Evolutionary conservation across 1,140 invertebrate species (phyloP).

Genomic region (Heterodera schachtii): DNA sequence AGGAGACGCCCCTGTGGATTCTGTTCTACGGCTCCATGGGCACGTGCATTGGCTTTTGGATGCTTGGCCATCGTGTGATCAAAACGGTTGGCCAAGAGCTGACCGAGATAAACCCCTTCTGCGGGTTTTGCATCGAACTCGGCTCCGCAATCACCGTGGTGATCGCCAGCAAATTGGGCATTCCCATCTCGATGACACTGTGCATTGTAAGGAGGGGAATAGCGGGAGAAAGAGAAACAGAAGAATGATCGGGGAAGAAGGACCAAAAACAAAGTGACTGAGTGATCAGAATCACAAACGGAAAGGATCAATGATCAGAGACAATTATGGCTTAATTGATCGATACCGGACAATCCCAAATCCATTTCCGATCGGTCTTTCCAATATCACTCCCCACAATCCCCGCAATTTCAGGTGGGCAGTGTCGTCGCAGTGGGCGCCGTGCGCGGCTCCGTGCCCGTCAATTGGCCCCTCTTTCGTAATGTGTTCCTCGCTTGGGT

Average conservation of each 20-base stretch:
- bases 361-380: too few species aligned
- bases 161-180: slow-evolving; percentile 87
- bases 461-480: slow-evolving; percentile 72
- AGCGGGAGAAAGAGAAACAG: background rate
- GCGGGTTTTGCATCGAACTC: slow-evolving; percentile 88
- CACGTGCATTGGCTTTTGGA: slow-evolving; percentile 57
- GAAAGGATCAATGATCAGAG: too few species aligned
- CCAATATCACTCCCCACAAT: too few species aligned
- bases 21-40: slow-evolving; percentile 47
- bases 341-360: too few species aligned
- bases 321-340: too few species aligned
- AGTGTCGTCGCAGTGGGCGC: slow-evolving; percentile 54
- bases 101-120: slow-evolving; percentile 55
- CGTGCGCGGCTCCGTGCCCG: slow-evolving; percentile 34
- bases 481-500: slow-evolving; percentile 96
- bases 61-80: slow-evolving; percentile 59
- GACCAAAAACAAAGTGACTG: too few species aligned
- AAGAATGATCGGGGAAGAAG: background rate
- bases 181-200: slow-evolving; percentile 95
- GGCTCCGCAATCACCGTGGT: slow-evolving; percentile 92
- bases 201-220: slow-evolving; percentile 71
- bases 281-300: too few species aligned
- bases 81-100: slow-evolving; percentile 56
- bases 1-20: slow-evolving; percentile 46
- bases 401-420: slow-evolving; percentile 80